These are phyloP conservation scores for Pseudopipra pipra DNA, from an alignment of 2,113 vertebrate genomes.

Conservation along the genomic window DNA sequence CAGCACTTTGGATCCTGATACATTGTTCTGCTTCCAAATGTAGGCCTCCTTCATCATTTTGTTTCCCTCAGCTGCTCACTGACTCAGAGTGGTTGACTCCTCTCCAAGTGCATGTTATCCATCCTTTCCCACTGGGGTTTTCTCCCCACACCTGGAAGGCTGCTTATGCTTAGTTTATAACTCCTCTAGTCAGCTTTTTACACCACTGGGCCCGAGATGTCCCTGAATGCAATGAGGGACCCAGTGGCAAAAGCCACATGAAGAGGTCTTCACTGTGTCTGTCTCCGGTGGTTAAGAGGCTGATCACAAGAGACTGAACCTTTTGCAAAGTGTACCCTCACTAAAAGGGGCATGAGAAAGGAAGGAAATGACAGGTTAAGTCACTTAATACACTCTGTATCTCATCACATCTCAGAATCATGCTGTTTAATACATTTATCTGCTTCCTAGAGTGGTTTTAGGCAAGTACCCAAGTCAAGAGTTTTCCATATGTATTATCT, in stretches of 20 bases:
- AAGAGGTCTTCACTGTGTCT: neutral
- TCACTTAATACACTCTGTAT: neutral
- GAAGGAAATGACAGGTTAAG: neutral
- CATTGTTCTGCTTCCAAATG: neutral
- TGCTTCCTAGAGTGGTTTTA: neutral
- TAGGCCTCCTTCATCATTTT: neutral
- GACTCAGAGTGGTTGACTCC: neutral
- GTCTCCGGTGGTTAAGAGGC: neutral
- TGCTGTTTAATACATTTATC: neutral
- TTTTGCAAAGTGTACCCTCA: neutral
- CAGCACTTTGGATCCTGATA: slow-evolving; percentile 50
- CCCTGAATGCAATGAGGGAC: neutral
- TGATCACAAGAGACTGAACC: neutral
- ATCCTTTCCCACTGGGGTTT: neutral
- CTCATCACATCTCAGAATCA: neutral
- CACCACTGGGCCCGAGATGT: neutral
- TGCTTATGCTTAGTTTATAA: neutral
- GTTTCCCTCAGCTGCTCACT: neutral
- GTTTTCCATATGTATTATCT: accelerated
- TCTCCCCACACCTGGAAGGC: neutral
- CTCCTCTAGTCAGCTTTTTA: neutral
- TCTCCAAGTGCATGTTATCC: neutral
- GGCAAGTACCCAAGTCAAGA: neutral
- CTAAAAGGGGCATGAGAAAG: neutral
- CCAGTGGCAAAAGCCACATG: neutral